phyloP scores from a whole-genome alignment of 2,888 invertebrate genomes.

The Drosophila gaucha region DNA sequence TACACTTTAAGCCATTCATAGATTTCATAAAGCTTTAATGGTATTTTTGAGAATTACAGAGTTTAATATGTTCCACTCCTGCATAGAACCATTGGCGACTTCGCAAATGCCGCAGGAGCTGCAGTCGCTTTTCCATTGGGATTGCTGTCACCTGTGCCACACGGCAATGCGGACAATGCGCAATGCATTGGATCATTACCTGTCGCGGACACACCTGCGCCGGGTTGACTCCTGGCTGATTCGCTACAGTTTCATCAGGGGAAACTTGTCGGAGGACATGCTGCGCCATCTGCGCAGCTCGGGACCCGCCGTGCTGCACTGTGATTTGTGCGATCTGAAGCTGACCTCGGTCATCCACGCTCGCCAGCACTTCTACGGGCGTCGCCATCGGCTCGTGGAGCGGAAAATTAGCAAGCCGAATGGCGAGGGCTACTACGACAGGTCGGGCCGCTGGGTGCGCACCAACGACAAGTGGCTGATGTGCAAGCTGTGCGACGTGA shows the following conservation, averaged over 20 bases:
- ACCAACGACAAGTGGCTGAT: slow-evolving; percentile 60
- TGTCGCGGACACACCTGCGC: slow-evolving; percentile 56
- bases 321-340: slow-evolving; percentile 65
- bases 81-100: slow-evolving; percentile 7
- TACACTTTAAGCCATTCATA: neutral
- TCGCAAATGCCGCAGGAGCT: slow-evolving; percentile 43
- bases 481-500: slow-evolving; percentile 65
- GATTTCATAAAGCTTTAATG: neutral
- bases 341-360: slow-evolving; percentile 64
- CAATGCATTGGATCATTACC: slow-evolving; percentile 64
- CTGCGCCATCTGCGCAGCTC: slow-evolving; percentile 38
- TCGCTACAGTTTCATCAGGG: slow-evolving; percentile 34
- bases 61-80: too few species aligned
- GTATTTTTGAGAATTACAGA: too few species aligned
- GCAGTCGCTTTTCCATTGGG: slow-evolving; percentile 59
- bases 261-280: slow-evolving; percentile 31
- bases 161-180: slow-evolving; percentile 52
- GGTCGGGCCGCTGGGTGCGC: slow-evolving; percentile 61
- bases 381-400: slow-evolving; percentile 64
- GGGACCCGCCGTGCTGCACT: slow-evolving; percentile 53
- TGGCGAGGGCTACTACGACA: slow-evolving; percentile 55
- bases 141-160: slow-evolving; percentile 58
- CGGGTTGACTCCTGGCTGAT: slow-evolving; percentile 57
- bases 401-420: slow-evolving; percentile 41
- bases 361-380: slow-evolving; percentile 64